Percentiles rank a stretch among this genome's conserved stretches.
phyloP scores from a whole-genome alignment of 2,888 invertebrate genomes.

The Clunio marinus region DNA sequence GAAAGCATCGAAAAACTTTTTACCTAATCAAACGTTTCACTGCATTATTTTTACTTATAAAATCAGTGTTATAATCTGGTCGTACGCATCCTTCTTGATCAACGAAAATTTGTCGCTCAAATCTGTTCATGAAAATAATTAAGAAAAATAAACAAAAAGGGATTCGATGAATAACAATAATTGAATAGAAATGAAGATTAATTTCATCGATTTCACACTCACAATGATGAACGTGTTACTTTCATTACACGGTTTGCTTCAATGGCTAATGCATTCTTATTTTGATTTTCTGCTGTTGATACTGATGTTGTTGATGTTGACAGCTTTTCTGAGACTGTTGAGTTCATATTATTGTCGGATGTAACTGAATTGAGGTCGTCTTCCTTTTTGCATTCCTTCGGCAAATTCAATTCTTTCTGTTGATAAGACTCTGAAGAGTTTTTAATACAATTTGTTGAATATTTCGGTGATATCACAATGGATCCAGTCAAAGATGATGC shows the following conservation, averaged over 20 bases:
- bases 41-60: conserved; percentile 66
- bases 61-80: conserved; percentile 70
- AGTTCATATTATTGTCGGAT: too few relatives aligned
- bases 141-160: conserved; percentile 31
- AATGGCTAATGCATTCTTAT: conserved; percentile 42
- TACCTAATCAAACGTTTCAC: conserved; percentile 65
- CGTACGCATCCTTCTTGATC: conserved; percentile 70
- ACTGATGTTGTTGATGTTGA: conserved; percentile 42
- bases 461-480: conserved; percentile 30
- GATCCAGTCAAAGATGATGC: conserved; percentile 30
- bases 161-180: not conserved
- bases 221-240: conserved; percentile 52
- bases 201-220: conserved; percentile 51
- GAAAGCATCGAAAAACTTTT: not conserved
- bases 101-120: conserved; percentile 68
- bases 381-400: conserved; percentile 42
- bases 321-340: not conserved
- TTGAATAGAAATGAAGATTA: too few relatives aligned
- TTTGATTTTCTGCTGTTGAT: conserved; percentile 43
- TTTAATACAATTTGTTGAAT: conserved; percentile 17
- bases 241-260: conserved; percentile 49
- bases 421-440: not conserved
- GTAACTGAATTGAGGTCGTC: too few relatives aligned
- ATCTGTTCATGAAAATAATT: conserved; percentile 52
- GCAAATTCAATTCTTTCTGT: conserved; percentile 40